Evolutionary conservation across 2,113 vertebrate genomes (phyloP), one percentile per base, ranked within the genome.

Genomic region (Alosa alosa): DNA sequence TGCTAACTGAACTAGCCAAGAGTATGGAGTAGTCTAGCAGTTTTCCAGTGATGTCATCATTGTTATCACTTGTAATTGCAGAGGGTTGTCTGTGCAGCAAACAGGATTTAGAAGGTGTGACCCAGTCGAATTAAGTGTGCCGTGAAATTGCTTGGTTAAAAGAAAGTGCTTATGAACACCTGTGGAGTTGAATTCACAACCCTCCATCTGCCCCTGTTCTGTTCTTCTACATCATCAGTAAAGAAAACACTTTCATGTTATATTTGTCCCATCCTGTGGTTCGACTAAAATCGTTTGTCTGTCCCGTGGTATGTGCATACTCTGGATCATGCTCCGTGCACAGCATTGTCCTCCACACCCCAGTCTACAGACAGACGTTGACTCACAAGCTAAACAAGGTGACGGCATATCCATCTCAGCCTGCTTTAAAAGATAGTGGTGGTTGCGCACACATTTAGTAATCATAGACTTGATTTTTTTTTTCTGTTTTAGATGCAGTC

Each of bases 331-430:
- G 41, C 41, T 13, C n/a, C n/a, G n/a, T 68, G 60, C 60, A 68
- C n/a, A 25, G 22, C 60, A 25, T 68, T 25, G 25, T 25, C 78
- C 57, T 60, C 75, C 60, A 78, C 83, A 15, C 9, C 64, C 2
- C 0, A 1, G 46, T 39, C 13, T 4, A 25, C 25, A 18, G 41
- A 45, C 22, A 31, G 60, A 68, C 22, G 60, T n/a, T 68, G 86
- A 84, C 50, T 78, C 52, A 49, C 36, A 46, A 75, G 25, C n/a
- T 81, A 75, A 75, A 84, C 52, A 50, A 57, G 25, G 47, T 75
- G 39, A 82, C 45, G 4, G n/a, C 55, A 75, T n/a, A 1, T 25
- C 52, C 46, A 55, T n/a, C 36, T 60, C 11, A 84, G 20, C 83
- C 18, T 47, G 86, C 41, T 15, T 78, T 39, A 64, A 22, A 64